phyloP scores from a whole-genome alignment of 1,140 invertebrate genomes.

The Aphelenchoides besseyi region DNA sequence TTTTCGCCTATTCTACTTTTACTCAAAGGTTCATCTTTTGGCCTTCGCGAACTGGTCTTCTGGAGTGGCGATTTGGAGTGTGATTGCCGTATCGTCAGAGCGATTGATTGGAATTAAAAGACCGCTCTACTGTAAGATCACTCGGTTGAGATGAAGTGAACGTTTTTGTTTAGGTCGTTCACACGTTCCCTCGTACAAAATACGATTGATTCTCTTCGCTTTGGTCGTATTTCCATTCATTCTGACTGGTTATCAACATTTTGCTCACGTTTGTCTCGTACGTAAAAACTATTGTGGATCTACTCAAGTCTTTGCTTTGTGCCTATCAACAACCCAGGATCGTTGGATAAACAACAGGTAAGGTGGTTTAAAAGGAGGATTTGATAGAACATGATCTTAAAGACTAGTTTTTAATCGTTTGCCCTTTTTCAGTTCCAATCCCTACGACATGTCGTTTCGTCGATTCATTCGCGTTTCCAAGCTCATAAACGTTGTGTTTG shows the following conservation, averaged over 20 bases:
- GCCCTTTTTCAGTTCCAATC: slow-evolving; percentile 38
- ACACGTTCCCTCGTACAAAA: slow-evolving; percentile 46
- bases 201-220: slow-evolving; percentile 36
- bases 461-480: slow-evolving; percentile 45
- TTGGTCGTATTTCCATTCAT: slow-evolving; percentile 39
- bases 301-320: slow-evolving; percentile 58
- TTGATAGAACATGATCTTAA: neutral
- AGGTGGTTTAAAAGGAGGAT: neutral
- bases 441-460: slow-evolving; percentile 46
- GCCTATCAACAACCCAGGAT: slow-evolving; percentile 52
- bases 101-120: slow-evolving; percentile 54
- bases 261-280: slow-evolving; percentile 52
- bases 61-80: slow-evolving; percentile 60
- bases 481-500: slow-evolving; percentile 47
- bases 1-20: slow-evolving; percentile 57
- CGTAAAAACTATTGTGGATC: slow-evolving; percentile 47
- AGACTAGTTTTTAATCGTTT: neutral
- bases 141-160: neutral
- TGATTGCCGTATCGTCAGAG: slow-evolving; percentile 59
- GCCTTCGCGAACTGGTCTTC: slow-evolving; percentile 60
- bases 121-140: slow-evolving; percentile 49
- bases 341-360: slow-evolving; percentile 4
- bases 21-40: slow-evolving; percentile 57
- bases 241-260: slow-evolving; percentile 53
- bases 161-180: neutral